These are phyloP conservation scores for Phengaris alcon DNA, from an alignment of 2,888 invertebrate genomes.

Conservation along the genomic window DNA sequence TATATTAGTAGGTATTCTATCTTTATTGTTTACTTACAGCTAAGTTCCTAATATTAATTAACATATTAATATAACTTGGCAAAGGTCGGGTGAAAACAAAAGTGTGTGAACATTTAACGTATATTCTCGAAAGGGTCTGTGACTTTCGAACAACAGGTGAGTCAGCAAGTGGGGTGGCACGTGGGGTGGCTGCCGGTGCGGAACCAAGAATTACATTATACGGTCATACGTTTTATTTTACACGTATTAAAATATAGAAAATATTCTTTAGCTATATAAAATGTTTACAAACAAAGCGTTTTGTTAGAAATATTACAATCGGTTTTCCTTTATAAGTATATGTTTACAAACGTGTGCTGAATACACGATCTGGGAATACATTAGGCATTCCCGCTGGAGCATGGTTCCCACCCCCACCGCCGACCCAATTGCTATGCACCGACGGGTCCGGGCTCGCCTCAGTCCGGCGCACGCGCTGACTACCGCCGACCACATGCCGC, in stretches of 20 bases:
- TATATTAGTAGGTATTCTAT: not conserved
- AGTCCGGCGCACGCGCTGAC: constrained; percentile 60
- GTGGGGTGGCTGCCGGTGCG: constrained; percentile 69
- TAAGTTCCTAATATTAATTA: not conserved
- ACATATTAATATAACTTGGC: not conserved
- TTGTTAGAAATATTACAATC: not conserved
- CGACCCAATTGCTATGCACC: constrained; percentile 75
- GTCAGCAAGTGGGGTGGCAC: constrained; percentile 77
- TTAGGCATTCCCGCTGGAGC: constrained; percentile 69
- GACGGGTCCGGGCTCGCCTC: constrained; percentile 58
- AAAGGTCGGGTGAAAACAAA: constrained; percentile 26
- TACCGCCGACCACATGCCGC: constrained; percentile 49
- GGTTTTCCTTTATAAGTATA: not conserved
- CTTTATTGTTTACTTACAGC: not conserved
- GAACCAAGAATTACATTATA: constrained; percentile 51
- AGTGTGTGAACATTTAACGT: constrained; percentile 29
- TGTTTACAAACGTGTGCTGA: not conserved
- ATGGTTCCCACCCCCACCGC: constrained; percentile 77
- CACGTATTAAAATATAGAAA: constrained; percentile 29
- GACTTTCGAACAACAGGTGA: constrained; percentile 64
- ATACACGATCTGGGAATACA: constrained; percentile 51
- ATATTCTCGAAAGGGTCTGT: constrained; percentile 42
- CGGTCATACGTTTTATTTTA: constrained; percentile 38
- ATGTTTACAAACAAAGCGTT: constrained; percentile 2
- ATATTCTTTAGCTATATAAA: not conserved